Conservation (phyloP, 2,113 vertebrate genomes). For the Chaetorhynchus papuensis region DNA sequence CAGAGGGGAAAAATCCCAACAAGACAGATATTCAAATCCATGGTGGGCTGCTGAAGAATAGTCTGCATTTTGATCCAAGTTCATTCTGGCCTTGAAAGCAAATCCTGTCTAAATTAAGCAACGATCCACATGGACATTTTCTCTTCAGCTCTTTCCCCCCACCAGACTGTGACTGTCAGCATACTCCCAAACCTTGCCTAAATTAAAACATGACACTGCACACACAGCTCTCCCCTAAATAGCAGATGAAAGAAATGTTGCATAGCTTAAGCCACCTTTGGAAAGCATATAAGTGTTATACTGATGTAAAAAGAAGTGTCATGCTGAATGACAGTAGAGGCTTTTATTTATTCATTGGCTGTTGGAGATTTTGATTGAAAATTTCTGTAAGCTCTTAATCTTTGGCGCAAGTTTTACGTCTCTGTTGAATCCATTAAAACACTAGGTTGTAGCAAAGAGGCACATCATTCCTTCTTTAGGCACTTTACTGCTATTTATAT, state of each 20-base stretch:
- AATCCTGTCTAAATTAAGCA: neutral
- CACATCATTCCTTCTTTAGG: neutral
- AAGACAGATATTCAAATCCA: neutral
- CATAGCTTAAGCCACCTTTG: neutral
- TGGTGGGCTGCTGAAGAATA: neutral
- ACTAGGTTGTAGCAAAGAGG: neutral
- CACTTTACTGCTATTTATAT: neutral
- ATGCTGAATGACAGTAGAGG: neutral
- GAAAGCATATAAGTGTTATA: neutral
- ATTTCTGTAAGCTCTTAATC: neutral
- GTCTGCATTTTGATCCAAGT: neutral
- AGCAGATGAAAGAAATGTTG: neutral
- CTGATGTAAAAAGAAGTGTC: neutral
- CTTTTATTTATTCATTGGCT: neutral
- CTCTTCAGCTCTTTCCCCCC: neutral
- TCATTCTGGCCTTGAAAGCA: neutral
- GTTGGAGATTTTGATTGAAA: neutral
- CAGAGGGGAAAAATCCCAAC: neutral
- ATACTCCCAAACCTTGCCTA: neutral
- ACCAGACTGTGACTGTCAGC: neutral
- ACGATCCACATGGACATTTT: neutral
- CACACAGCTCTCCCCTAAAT: neutral
- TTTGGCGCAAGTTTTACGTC: neutral
- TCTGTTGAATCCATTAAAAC: slow-evolving; percentile 32
- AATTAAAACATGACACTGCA: neutral